phyloP scores from a whole-genome alignment of 2,888 invertebrate species.

The Arrhopalites spinosus region DNA sequence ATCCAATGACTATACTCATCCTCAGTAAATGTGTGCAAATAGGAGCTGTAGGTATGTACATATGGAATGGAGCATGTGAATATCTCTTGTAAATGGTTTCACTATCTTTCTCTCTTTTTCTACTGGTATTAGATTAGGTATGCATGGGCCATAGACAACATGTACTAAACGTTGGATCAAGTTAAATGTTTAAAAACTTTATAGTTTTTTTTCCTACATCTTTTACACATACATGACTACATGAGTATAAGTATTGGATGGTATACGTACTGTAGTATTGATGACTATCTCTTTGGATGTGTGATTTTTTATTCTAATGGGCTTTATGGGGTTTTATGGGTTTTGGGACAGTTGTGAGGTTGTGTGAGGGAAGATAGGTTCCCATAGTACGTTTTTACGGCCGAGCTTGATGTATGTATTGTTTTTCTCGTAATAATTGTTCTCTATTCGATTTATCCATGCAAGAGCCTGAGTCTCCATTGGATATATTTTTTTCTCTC shows the following conservation, averaged over 20 bases:
- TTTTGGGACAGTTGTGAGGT: constrained; percentile 27
- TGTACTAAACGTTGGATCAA: too few relatives aligned
- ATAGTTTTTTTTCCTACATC: too few relatives aligned
- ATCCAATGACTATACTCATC: too few relatives aligned
- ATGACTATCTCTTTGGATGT: constrained; percentile 35
- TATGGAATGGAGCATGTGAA: too few relatives aligned
- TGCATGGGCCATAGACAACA: too few relatives aligned
- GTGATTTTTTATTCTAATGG: constrained; percentile 41
- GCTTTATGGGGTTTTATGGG: constrained; percentile 40
- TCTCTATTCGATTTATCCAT: constrained; percentile 36
- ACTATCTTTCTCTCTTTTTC: too few relatives aligned
- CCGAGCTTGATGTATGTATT: constrained; percentile 37
- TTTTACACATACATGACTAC: background rate
- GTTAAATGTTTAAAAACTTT: too few relatives aligned
- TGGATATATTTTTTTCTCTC: too few relatives aligned
- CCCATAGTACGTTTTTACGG: constrained; percentile 28
- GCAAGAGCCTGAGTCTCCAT: constrained; percentile 18
- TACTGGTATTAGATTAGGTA: too few relatives aligned
- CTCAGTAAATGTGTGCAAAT: too few relatives aligned
- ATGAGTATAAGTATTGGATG: background rate
- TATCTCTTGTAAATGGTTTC: too few relatives aligned
- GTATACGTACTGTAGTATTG: constrained; percentile 5
- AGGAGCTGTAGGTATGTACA: too few relatives aligned
- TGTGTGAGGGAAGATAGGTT: background rate
- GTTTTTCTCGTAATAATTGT: constrained; percentile 39